A percentile compares a stretch with the other conserved stretches of the same genome.
phyloP scores from a whole-genome alignment of 2,797 vertebrate genomes.

The Sebastiscus tertius region DNA sequence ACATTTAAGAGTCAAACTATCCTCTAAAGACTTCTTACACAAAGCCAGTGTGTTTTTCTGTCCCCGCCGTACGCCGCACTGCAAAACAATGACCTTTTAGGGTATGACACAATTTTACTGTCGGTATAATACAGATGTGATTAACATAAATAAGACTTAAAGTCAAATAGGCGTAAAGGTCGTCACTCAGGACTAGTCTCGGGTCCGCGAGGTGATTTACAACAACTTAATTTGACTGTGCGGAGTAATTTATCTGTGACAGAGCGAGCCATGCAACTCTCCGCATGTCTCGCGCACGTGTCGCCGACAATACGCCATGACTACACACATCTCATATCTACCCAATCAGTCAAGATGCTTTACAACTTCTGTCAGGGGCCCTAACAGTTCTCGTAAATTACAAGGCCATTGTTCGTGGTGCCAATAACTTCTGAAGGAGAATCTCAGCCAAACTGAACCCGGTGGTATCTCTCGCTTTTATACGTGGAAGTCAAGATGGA shows the following conservation, averaged over 20 bases:
- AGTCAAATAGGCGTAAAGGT: slow-evolving; percentile 84
- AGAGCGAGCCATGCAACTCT: slow-evolving; percentile 68
- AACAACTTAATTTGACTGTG: slow-evolving; percentile 81
- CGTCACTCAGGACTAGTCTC: slow-evolving; percentile 79
- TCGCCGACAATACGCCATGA: slow-evolving; percentile 76
- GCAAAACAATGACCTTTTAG: slow-evolving; percentile 74
- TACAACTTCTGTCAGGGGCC: slow-evolving; percentile 80
- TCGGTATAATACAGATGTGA: slow-evolving; percentile 77
- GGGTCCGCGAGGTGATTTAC: slow-evolving; percentile 74
- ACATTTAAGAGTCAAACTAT: not conserved
- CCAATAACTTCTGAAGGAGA: slow-evolving; percentile 86
- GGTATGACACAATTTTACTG: slow-evolving; percentile 71
- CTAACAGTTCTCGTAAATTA: slow-evolving; percentile 82
- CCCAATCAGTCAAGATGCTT: slow-evolving; percentile 84
- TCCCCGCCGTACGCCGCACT: not conserved
- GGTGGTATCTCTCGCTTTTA: slow-evolving; percentile 45
- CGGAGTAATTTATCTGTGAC: slow-evolving; percentile 80
- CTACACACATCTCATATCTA: slow-evolving; percentile 79
- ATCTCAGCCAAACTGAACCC: slow-evolving; percentile 60
- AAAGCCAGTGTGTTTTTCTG: slow-evolving; percentile 33
- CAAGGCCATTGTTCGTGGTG: slow-evolving; percentile 74
- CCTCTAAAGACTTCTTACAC: not conserved
- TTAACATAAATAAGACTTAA: slow-evolving; percentile 83
- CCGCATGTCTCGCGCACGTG: slow-evolving; percentile 58
- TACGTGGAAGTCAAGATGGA: slow-evolving; percentile 28